Base-by-base conservation (phyloP, 2,888 invertebrate genomes). In the Synergus japonicus region DNA sequence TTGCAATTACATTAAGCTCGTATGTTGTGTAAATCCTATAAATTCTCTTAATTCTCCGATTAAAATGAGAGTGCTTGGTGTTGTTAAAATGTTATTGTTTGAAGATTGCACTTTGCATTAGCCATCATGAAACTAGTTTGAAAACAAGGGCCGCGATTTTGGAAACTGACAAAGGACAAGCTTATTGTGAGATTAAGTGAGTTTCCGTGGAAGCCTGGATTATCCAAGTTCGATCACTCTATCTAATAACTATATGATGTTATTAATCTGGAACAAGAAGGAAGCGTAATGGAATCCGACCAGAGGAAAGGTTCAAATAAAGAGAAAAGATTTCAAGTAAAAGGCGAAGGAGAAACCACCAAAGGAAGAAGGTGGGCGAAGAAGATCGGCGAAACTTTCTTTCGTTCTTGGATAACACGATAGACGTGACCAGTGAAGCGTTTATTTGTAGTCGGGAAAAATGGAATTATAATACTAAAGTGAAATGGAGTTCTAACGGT, bases 371-470 rank as follows among this genome's bases (percentile, higher is more conserved):
- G 29, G 60, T 60, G 22, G 43, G 64, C 13, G 12, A 37, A 66
- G 78, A 29, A 66, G 73, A 73, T 49, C 54, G 79, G 83, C 63
- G 82, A 88, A 86, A 87, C 81, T 86, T 85, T 83, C 79, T 80
- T 77, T 78, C 78, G 79, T 54, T 80, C 78, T 82, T 65, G 85
- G 84, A 86, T 89, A 88, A 88, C 85, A 83, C 86, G 84, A 88
- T 88, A 87, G 86, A 88, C 88, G 87, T 85, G 86, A 78, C 83
- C 86, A 86, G 83, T 84, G 78, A 79, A 87, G 87, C 89, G 86
- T 88, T 89, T 89, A 89, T 89, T 88, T 89, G 85, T 86, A 83
- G 85, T 86, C 82, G 82, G 83, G 85, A 89, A 88, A 88, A 88
- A 87, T 89, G 87, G 85, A 88, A 89, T 89, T 88, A 88, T 87